Percentiles rank a stretch among this genome's conserved stretches.
Conservation (phyloP, 2,113 vertebrate genomes). For the Panthera uncia region DNA sequence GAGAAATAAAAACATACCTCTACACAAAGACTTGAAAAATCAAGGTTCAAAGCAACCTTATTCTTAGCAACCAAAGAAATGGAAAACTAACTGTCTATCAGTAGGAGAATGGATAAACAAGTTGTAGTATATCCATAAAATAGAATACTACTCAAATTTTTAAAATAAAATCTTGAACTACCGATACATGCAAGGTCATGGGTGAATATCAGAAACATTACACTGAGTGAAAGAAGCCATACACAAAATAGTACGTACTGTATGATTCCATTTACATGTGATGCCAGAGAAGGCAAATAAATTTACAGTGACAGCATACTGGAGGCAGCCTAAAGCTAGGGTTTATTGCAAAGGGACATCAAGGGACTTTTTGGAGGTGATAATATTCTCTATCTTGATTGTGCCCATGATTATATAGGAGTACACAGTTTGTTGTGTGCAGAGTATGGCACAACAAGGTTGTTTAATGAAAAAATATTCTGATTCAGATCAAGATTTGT, state of each 20-base stretch:
- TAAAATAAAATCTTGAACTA: background rate
- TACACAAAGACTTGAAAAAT: background rate
- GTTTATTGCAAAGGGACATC: background rate
- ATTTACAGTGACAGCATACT: background rate
- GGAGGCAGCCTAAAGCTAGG: background rate
- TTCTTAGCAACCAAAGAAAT: background rate
- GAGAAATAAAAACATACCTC: background rate
- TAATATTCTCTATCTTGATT: background rate
- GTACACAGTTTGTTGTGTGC: background rate
- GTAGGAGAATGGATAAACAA: background rate
- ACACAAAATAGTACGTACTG: background rate
- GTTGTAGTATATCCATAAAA: background rate
- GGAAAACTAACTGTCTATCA: background rate
- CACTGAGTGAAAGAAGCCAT: background rate
- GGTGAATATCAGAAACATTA: background rate
- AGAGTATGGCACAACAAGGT: background rate
- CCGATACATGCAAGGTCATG: background rate
- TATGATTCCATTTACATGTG: background rate
- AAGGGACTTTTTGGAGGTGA: background rate
- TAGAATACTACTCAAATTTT: background rate
- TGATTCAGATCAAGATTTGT: background rate
- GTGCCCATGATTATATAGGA: background rate
- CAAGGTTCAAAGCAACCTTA: background rate
- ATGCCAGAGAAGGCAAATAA: background rate
- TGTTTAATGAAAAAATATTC: background rate